phyloP scores from a whole-genome alignment of 2,888 invertebrate species.

The Brachynemurus nebulosus region DNA sequence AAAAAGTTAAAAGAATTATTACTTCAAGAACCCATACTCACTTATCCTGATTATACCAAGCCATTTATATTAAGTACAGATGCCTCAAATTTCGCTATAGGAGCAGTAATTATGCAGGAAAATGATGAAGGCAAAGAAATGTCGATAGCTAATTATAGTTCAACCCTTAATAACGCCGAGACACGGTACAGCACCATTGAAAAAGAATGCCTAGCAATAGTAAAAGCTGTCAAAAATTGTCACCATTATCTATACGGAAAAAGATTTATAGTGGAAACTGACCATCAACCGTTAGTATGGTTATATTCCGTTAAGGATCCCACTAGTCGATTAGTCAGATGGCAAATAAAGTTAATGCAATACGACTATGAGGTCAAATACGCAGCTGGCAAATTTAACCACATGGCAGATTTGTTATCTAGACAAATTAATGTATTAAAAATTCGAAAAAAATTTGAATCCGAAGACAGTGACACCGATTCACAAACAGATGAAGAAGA shows the following conservation, averaged over 20 bases:
- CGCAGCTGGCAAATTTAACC: not conserved
- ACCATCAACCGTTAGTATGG: not conserved
- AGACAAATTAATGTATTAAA: not conserved
- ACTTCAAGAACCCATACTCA: not conserved
- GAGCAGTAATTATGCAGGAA: not conserved
- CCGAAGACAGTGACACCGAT: not conserved
- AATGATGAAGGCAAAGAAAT: not conserved
- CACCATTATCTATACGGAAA: not conserved
- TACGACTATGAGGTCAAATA: slow-evolving; percentile 1
- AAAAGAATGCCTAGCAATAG: not conserved
- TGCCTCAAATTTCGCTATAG: not conserved
- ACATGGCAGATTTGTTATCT: not conserved
- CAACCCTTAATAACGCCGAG: not conserved
- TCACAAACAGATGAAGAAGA: not conserved
- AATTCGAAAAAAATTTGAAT: not conserved
- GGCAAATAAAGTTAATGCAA: not conserved
- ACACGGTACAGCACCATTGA: not conserved
- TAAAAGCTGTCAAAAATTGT: not conserved
- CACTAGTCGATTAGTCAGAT: not conserved
- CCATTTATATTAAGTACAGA: not conserved
- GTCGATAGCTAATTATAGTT: not conserved
- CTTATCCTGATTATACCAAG: not conserved
- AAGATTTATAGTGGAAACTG: not conserved
- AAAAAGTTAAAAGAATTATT: not conserved
- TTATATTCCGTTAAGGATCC: not conserved